Evolutionary conservation across 2,888 invertebrate species (phyloP).

Genomic region (Kuschelorhynchus macadamiae): DNA sequence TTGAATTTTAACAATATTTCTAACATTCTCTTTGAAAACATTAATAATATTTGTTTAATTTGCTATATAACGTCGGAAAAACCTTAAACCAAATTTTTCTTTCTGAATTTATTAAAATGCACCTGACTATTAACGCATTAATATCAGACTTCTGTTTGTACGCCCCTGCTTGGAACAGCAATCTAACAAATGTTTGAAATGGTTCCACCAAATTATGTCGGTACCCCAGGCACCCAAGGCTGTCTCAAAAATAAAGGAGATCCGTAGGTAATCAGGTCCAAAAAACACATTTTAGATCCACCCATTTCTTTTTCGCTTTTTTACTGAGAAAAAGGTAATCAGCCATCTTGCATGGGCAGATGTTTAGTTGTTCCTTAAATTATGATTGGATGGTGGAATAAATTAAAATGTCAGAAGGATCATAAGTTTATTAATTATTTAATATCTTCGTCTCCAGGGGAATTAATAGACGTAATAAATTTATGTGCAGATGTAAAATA

Average conservation of each 20-base stretch:
- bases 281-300: conserved; percentile 40
- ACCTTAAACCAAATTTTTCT: no score
- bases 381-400: conserved; percentile 46
- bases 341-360: conserved; percentile 46
- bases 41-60: no score
- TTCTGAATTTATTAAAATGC: no score
- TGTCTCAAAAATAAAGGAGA: conserved; percentile 41
- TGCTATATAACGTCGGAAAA: no score
- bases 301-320: conserved; percentile 33
- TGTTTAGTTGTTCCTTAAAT: conserved; percentile 45
- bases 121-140: no score
- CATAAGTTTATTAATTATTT: conserved; percentile 42
- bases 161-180: conserved; percentile 28
- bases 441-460: conserved; percentile 17
- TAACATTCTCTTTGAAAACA: no score
- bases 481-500: conserved; percentile 18
- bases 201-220: conserved; percentile 45
- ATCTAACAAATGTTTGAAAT: conserved; percentile 45
- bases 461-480: conserved; percentile 36
- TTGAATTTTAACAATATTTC: no score
- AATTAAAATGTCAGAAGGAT: conserved; percentile 49
- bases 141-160: conserved; percentile 9
- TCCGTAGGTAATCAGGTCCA: conserved; percentile 41
- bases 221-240: conserved; percentile 41
- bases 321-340: conserved; percentile 45